phyloP scores from a whole-genome alignment of 2,888 invertebrate genomes.

The Anarsia innoxiella region DNA sequence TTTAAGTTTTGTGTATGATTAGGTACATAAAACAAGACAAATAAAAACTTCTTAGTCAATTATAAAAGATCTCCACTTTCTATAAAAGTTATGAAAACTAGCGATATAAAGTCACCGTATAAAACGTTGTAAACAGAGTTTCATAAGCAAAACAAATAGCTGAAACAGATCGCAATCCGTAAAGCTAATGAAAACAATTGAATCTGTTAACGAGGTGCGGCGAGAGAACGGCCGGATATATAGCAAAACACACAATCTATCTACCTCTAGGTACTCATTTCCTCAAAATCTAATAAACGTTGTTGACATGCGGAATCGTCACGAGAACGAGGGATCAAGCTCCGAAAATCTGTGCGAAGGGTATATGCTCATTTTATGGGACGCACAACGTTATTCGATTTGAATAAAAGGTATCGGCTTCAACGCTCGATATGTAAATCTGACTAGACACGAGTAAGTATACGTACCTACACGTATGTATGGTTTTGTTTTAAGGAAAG shows the following conservation, averaged over 20 bases:
- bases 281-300: constrained; percentile 27
- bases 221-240: constrained; percentile 28
- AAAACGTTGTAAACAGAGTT: no score
- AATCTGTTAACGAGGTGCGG: constrained; percentile 35
- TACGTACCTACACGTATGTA: constrained; percentile 23
- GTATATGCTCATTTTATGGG: constrained; percentile 24
- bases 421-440: constrained; percentile 23
- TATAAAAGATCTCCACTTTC: no score
- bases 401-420: constrained; percentile 28
- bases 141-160: constrained; percentile 8
- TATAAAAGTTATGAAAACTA: no score
- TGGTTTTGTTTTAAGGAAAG: no score
- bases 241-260: constrained; percentile 31
- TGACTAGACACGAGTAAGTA: constrained; percentile 18
- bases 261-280: constrained; percentile 21
- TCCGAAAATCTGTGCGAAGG: constrained; percentile 19
- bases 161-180: constrained; percentile 6
- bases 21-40: no score
- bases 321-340: constrained; percentile 23
- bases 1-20: no score
- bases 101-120: no score
- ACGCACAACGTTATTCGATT: constrained; percentile 28
- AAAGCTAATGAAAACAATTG: constrained; percentile 37
- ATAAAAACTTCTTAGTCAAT: no score
- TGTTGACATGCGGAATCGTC: constrained; percentile 31